Evolutionary conservation across 2,888 invertebrate genomes (phyloP), one percentile per base, ranked within the genome.

Genomic region (Archips crataeganus): DNA sequence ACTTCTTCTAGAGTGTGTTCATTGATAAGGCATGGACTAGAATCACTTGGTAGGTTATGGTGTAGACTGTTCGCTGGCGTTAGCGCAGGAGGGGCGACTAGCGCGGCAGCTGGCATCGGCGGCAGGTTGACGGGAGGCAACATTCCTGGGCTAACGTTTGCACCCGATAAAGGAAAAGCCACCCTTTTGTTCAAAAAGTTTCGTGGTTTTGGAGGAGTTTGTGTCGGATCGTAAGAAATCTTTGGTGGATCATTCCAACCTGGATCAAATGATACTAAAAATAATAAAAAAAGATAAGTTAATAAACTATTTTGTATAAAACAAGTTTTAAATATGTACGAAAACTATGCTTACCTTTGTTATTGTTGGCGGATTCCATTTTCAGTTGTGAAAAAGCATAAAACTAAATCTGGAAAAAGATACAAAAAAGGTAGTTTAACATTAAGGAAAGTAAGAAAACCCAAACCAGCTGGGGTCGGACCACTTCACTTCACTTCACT

Each of bases 161-260:
- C 74, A 73, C 85, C 86, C 70, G 94, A 87, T 79, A 94, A 76
- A 9, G 94, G 94, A 84, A 94, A 95, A 10, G 95, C 94, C 2
- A 95, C 94, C 77, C 95, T 84, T 85, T 95, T 95, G 76, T 95
- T 95, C 42, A 95, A 84, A 77, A 93, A 87, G 75, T 91, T 92
- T 63, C 93, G 88, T 42, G 94, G 94, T 76, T 89, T 93, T 4
- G 92, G 88, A 34, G 90, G 88, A 8, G 83, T 80, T 71, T 89
- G 85, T 74, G 92, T 92, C 2, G 89, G 80, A 66, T 90, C 94
- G 78, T 94, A 95, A 0, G 94, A 87, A 71, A 95, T 88, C 75
- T 90, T 90, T 1, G 95, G 95, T 5, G 95, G 95, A 79, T 95
- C 95, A 78, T 95, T 95, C 95, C 95, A 95, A 8, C 95, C 95